Evolutionary conservation across 2,888 invertebrate genomes (phyloP).

Genomic region (Melanophora roralis): DNA sequence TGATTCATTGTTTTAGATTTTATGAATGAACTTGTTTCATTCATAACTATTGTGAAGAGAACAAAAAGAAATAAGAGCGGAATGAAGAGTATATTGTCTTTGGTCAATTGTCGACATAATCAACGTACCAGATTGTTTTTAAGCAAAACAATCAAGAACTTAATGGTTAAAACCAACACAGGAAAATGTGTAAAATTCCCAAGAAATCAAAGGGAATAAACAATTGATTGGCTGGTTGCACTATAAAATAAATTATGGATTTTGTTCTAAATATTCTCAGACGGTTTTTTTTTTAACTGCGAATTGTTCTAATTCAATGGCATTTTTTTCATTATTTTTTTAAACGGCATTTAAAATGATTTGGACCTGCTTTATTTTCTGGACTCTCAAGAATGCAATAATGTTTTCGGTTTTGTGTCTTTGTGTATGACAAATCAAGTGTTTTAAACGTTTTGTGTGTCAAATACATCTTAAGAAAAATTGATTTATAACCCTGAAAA

Average conservation of each 20-base stretch:
- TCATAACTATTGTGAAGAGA: conserved; percentile 32
- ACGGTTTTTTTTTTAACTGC: not conserved
- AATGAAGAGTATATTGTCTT: conserved; percentile 1
- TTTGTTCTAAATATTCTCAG: conserved; percentile 25
- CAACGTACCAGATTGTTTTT: conserved; percentile 25
- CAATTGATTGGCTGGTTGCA: too few relatives aligned
- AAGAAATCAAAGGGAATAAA: conserved; percentile 36
- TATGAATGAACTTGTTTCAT: conserved; percentile 50
- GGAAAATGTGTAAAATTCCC: conserved; percentile 22
- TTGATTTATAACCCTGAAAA: too few relatives aligned
- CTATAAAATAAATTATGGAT: conserved; percentile 16
- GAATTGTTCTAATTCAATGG: not conserved
- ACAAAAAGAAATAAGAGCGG: not conserved
- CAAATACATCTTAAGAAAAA: not conserved
- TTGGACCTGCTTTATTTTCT: conserved; percentile 11
- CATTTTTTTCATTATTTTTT: not conserved
- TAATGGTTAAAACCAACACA: not conserved
- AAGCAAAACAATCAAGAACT: conserved; percentile 38
- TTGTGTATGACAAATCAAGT: conserved; percentile 17
- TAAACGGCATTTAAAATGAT: not conserved
- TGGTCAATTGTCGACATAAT: conserved; percentile 37
- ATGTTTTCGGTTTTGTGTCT: too few relatives aligned
- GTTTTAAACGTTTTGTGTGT: conserved; percentile 38
- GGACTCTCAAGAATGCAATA: too few relatives aligned
- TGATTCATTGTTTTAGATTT: conserved; percentile 19